A percentile compares a stretch with the other conserved stretches of the same genome.
These are phyloP conservation scores for Nothoprocta pentlandii DNA, from an alignment of 2,113 vertebrate species.

Conservation along the genomic window DNA sequence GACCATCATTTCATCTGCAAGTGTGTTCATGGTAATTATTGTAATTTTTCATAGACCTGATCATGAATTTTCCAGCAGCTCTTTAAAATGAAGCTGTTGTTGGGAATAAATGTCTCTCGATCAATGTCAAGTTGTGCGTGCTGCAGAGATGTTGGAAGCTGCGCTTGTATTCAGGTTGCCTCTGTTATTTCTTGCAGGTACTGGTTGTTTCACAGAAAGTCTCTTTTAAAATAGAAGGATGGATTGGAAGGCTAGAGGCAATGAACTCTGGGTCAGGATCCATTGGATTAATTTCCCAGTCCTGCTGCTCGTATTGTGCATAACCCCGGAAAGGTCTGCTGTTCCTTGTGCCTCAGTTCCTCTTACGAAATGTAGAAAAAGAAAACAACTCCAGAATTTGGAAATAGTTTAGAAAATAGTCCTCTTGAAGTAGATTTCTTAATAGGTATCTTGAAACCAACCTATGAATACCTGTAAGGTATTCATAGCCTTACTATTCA, in stretches of 20 bases:
- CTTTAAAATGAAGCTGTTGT: constrained; percentile 15
- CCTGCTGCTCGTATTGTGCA: neutral
- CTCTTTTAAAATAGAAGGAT: neutral
- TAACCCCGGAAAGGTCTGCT: neutral
- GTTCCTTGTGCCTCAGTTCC: neutral
- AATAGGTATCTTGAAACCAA: neutral
- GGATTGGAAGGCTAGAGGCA: neutral
- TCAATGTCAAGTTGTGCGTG: neutral
- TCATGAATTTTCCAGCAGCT: constrained; percentile 36
- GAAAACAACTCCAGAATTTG: neutral
- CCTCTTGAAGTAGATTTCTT: neutral
- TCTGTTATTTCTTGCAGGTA: neutral
- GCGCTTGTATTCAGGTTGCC: neutral
- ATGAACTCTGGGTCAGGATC: neutral
- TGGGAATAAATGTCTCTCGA: neutral
- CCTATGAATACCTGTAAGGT: no score
- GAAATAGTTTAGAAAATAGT: neutral
- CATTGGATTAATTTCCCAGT: neutral
- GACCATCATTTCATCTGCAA: neutral
- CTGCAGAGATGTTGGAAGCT: constrained; percentile 11
- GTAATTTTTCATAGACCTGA: constrained; percentile 28
- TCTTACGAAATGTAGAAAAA: neutral
- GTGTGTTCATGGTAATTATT: neutral
- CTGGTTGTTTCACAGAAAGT: neutral
- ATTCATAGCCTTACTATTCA: no score